Conservation (phyloP, 2,797 vertebrate genomes). For the Bradypodion ventrale region DNA sequence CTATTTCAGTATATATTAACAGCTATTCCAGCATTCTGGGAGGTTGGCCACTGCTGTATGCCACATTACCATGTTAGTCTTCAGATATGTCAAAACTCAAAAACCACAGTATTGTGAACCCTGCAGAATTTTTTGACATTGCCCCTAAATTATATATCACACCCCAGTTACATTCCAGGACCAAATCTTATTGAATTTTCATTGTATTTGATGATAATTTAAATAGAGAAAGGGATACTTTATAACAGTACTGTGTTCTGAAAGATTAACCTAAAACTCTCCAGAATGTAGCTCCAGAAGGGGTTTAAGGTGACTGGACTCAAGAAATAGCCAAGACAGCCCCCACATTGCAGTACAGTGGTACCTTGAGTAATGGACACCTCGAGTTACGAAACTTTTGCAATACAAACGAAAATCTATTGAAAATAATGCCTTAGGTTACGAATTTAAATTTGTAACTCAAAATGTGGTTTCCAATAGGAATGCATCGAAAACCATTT, state of each 20-base stretch:
- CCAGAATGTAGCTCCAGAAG: background rate
- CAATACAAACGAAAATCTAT: no score
- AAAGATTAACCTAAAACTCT: background rate
- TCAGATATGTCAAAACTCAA: background rate
- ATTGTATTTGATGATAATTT: background rate
- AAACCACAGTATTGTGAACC: background rate
- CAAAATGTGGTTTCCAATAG: no score
- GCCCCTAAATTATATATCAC: background rate
- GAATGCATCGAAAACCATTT: no score
- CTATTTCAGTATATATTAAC: constrained; percentile 2
- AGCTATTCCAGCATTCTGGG: background rate
- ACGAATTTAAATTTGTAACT: no score
- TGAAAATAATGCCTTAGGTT: no score
- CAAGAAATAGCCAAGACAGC: background rate
- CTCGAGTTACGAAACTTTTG: no score
- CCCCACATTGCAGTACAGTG: background rate
- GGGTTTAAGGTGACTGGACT: background rate
- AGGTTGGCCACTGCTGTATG: background rate
- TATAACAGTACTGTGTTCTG: background rate
- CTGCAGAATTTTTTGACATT: background rate
- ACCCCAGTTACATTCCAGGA: no score
- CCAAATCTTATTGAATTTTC: background rate
- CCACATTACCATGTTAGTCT: background rate
- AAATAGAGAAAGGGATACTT: background rate
- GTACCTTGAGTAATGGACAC: no score